These are phyloP conservation scores for Mungos mungo DNA, from an alignment of 2,113 vertebrate genomes.

Conservation along the genomic window DNA sequence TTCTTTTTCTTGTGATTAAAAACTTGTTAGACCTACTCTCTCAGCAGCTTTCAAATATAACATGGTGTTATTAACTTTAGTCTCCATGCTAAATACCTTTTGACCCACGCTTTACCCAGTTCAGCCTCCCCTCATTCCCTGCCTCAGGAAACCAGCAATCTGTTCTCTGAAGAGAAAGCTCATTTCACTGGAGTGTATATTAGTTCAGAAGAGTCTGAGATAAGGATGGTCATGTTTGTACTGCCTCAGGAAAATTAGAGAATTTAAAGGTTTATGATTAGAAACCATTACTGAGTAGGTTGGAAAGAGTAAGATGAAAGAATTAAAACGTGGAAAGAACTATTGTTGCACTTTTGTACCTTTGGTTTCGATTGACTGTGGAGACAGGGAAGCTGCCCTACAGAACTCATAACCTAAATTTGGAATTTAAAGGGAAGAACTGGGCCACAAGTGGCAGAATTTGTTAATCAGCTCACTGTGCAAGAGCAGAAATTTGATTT, in stretches of 20 bases:
- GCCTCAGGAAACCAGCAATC: neutral
- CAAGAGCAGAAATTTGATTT: neutral
- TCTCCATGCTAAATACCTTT: neutral
- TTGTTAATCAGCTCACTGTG: neutral
- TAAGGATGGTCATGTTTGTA: neutral
- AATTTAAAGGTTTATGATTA: neutral
- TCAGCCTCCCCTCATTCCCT: neutral
- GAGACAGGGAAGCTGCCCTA: neutral
- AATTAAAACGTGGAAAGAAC: neutral
- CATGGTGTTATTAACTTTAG: neutral
- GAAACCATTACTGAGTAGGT: neutral
- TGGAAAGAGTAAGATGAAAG: neutral
- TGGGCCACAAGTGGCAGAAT: neutral
- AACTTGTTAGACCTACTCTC: neutral
- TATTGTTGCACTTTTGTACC: neutral
- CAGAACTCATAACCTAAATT: neutral
- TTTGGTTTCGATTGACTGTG: neutral
- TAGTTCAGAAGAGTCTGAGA: neutral
- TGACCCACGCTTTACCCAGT: neutral
- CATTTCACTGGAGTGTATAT: neutral
- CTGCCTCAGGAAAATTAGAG: neutral
- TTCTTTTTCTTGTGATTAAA: neutral
- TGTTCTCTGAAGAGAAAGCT: neutral
- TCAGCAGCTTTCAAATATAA: neutral
- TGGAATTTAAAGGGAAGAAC: constrained; percentile 27